These are phyloP conservation scores for Scrobipalpa costella DNA, from an alignment of 2,888 invertebrate genomes.

Conservation along the genomic window DNA sequence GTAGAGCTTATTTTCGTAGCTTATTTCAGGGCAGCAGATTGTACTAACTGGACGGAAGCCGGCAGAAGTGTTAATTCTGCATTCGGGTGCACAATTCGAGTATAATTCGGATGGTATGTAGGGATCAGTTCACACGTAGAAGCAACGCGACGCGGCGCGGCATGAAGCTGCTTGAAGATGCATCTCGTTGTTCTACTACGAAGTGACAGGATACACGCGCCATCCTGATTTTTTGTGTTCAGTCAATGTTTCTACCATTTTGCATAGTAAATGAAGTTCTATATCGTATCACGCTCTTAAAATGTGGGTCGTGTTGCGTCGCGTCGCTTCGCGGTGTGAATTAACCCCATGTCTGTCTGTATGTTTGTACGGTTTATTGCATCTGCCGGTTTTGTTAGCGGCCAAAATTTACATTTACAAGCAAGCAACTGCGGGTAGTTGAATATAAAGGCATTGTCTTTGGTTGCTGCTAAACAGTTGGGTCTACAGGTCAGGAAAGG, in stretches of 20 bases:
- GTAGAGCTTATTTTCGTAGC: background rate
- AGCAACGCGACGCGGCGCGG: too few species aligned
- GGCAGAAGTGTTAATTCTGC: conserved; percentile 31
- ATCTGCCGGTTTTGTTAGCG: background rate
- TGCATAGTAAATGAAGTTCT: too few species aligned
- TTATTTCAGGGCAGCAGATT: too few species aligned
- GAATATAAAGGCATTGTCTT: conserved; percentile 4
- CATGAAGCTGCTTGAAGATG: too few species aligned
- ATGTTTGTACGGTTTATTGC: conserved; percentile 16
- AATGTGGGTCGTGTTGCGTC: too few species aligned
- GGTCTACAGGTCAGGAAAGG: background rate
- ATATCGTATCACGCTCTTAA: too few species aligned
- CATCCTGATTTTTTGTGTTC: too few species aligned
- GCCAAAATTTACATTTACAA: conserved; percentile 19
- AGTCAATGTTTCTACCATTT: too few species aligned
- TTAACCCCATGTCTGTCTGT: background rate
- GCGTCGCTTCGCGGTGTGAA: too few species aligned
- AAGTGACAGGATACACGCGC: too few species aligned
- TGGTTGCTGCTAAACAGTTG: conserved; percentile 1
- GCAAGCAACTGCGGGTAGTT: background rate
- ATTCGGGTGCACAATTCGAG: conserved; percentile 21
- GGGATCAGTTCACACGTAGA: too few species aligned
- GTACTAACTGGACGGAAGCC: conserved; percentile 27
- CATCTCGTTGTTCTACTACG: too few species aligned
- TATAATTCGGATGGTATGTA: conserved; percentile 11